phyloP scores from a whole-genome alignment of 2,888 invertebrate species.

The Zelleria hepariella region DNA sequence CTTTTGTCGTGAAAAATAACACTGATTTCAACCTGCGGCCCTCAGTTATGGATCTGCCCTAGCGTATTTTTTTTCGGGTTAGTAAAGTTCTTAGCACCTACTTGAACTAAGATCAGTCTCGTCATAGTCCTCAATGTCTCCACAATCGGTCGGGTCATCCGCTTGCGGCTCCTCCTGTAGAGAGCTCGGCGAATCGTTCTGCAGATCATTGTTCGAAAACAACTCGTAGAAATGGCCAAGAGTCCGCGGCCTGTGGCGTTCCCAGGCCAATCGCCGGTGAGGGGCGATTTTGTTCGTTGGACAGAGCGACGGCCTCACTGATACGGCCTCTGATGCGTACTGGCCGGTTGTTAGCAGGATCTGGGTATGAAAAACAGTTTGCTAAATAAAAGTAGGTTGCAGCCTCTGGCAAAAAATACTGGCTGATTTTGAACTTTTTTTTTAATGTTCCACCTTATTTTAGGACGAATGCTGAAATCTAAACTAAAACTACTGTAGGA shows the following conservation, averaged over 20 bases:
- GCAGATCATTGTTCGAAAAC: constrained; percentile 26
- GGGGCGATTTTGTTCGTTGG: constrained; percentile 65
- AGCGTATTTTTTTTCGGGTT: background rate
- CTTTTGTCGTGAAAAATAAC: too few species aligned
- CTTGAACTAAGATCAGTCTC: constrained; percentile 57
- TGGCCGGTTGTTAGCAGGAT: background rate
- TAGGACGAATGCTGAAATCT: too few species aligned
- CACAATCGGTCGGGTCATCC: constrained; percentile 52
- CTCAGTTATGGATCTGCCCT: background rate
- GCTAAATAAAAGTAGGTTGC: too few species aligned
- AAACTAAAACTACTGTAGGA: too few species aligned
- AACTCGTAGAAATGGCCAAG: constrained; percentile 34
- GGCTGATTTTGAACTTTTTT: too few species aligned
- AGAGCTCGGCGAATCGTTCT: constrained; percentile 22
- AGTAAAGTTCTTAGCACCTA: constrained; percentile 23
- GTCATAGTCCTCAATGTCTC: constrained; percentile 61
- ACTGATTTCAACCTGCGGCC: too few species aligned
- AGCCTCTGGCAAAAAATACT: too few species aligned
- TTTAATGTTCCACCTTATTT: too few species aligned
- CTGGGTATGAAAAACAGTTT: background rate
- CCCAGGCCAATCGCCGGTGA: constrained; percentile 30
- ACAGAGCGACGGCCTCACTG: constrained; percentile 45
- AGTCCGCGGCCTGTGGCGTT: constrained; percentile 31
- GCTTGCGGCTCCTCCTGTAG: constrained; percentile 47
- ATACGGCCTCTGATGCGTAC: constrained; percentile 23